Evolutionary conservation across 2,888 invertebrate species (phyloP), one percentile per base, ranked within the genome.

Genomic region (Syrista parreyssii): DNA sequence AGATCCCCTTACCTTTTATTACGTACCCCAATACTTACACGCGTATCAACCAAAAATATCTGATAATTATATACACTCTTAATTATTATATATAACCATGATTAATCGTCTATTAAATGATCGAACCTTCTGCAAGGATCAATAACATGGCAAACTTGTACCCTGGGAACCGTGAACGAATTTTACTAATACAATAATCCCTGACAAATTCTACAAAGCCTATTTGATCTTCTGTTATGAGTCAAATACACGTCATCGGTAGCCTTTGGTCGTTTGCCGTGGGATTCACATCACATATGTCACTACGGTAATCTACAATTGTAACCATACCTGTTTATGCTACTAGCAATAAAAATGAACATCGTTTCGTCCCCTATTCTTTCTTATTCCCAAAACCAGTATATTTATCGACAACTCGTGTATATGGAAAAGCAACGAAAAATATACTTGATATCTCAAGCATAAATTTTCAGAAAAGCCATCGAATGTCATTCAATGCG

Each of bases 221-320:
- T 79, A 82, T 86, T 86, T 87, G 88, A 90, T 87, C 88, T 84
- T 80, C 76, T 81, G 86, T 88, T 88, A 88, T 88, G 87, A 88
- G 89, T 89, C 88, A 89, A 89, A 88, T 87, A 88, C 89, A 81
- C 88, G 55, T 55, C 55, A 55, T 55, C 55, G 23, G 55, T 55
- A 55, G 23, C 55, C 23, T 23, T 23, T 23, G 55, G 23, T 36
- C 76, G 76, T 82, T 81, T 78, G 75, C 78, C 75, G 76, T 82
- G 79, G 81, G 81, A 83, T 82, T 80, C 81, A 78, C 80, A 35
- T 75, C 2, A 15, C 55, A 55, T 23, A 55, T 55, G 55, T 55
- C 23, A 23, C 23, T 9, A 23, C 23, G 23, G 55, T 23, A 55
- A 23, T 23, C 55, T 23, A 23, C 23, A 55, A 55, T 55, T 55